Evolutionary conservation across 2,888 invertebrate genomes (phyloP), one percentile per base, ranked within the genome.

Genomic region (Latheticus oryzae): DNA sequence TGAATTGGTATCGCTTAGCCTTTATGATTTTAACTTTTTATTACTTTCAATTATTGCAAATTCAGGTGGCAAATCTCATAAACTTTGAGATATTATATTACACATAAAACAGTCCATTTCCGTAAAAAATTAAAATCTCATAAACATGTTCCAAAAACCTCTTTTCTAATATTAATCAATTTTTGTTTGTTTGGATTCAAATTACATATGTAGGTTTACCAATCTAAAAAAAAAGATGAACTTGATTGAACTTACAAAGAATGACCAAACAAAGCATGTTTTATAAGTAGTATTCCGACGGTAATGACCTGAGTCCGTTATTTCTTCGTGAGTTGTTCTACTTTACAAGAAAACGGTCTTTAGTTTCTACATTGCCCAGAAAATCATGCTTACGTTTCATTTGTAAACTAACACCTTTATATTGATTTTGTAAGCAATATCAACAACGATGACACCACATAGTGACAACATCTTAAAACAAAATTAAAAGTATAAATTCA

Each of bases 221-320:
- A n/a, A n/a, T n/a, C n/a, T n/a, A n/a, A n/a, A n/a, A n/a, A n/a
- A n/a, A n/a, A n/a, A n/a, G 58, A 57, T 64, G 66, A 66, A 66
- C 65, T 66, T 60, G 23, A 51, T 37, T 65, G 65, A 66, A 67
- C 65, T 58, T 56, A 45, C 43, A 23, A 60, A 60, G 58, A 58
- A 64, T 58, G 56, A 60, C 58, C 61, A 61, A 62, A 61, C 64
- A 62, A 60, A 63, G 61, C n/a, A n/a, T n/a, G n/a, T n/a, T n/a
- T n/a, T n/a, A n/a, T n/a, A n/a, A 62, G 45, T 38, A 45, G 17
- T 19, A n/a, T 37, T 19, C 16, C 35, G 56, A 57, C 51, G 56
- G 64, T 67, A 67, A 67, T 64, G 67, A 67, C 67, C 67, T 61
- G 58, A 47, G 58, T 60, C 67, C 67, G 67, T 67, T 67, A 67